phyloP scores from a whole-genome alignment of 2,888 invertebrate species.

The Crioceris asparagi region DNA sequence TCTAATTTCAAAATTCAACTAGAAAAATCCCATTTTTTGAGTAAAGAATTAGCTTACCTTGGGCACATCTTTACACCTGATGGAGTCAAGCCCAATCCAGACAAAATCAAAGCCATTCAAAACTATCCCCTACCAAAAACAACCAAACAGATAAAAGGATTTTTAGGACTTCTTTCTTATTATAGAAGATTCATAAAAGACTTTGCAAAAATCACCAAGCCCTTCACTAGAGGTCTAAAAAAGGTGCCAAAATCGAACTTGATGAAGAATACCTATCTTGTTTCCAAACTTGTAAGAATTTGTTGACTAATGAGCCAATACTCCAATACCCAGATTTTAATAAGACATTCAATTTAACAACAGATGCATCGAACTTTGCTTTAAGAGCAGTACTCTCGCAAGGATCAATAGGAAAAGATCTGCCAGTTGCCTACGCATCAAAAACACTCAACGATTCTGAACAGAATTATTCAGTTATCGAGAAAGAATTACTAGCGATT shows the following conservation, averaged over 20 bases:
- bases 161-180: conserved; percentile 15
- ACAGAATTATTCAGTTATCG: conserved; percentile 20
- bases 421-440: conserved; percentile 26
- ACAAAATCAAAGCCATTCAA: conserved; percentile 9
- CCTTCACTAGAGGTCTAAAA: conserved; percentile 17
- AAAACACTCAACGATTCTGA: conserved; percentile 22
- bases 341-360: conserved; percentile 14
- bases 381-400: conserved; percentile 25
- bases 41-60: conserved; percentile 16
- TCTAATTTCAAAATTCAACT: conserved; percentile 18
- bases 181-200: conserved; percentile 24
- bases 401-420: conserved; percentile 17
- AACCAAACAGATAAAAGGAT: conserved; percentile 16
- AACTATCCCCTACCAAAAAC: conserved; percentile 18
- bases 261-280: conserved; percentile 3
- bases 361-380: conserved; percentile 16
- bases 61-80: conserved; percentile 10
- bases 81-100: conserved; percentile 7
- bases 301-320: conserved; percentile 11
- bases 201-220: conserved; percentile 25
- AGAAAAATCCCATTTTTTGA: conserved; percentile 16
- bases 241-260: conserved; percentile 11
- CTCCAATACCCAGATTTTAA: conserved; percentile 15
- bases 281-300: conserved; percentile 13
- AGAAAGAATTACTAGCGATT: conserved; percentile 24